phyloP scores from a whole-genome alignment of 2,797 vertebrate species.

The Xenops minutus region DNA sequence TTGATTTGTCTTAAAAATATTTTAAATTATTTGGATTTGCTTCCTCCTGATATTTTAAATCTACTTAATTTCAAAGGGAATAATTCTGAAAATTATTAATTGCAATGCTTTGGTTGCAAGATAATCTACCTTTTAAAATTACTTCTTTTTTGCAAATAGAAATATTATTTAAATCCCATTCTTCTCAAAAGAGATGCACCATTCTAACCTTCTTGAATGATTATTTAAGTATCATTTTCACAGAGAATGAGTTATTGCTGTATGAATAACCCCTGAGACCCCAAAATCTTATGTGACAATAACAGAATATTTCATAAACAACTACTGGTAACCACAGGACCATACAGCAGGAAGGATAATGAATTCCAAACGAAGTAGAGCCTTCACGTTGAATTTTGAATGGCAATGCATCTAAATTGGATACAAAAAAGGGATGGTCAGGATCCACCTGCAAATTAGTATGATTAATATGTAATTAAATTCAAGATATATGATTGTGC shows the following conservation, averaged over 20 bases:
- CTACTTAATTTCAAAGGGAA: neutral
- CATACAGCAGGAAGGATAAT: neutral
- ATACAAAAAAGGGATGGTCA: neutral
- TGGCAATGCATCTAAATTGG: neutral
- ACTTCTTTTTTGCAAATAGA: neutral
- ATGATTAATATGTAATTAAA: neutral
- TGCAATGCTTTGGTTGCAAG: neutral
- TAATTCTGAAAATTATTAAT: neutral
- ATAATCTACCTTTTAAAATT: neutral
- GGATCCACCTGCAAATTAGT: neutral
- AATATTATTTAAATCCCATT: neutral
- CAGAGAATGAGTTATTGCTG: neutral
- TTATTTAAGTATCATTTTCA: neutral
- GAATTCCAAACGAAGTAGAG: neutral
- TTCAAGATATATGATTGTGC: neutral
- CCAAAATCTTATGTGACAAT: neutral
- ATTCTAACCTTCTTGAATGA: neutral
- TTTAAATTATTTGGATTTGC: neutral
- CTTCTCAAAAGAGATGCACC: neutral
- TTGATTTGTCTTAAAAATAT: neutral
- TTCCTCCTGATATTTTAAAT: neutral
- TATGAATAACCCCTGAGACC: neutral
- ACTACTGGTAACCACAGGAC: rapidly evolving
- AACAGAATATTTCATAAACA: neutral
- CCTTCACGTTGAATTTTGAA: neutral